Conservation (phyloP, 2,797 vertebrate species). For the Pangasius larnaudii region DNA sequence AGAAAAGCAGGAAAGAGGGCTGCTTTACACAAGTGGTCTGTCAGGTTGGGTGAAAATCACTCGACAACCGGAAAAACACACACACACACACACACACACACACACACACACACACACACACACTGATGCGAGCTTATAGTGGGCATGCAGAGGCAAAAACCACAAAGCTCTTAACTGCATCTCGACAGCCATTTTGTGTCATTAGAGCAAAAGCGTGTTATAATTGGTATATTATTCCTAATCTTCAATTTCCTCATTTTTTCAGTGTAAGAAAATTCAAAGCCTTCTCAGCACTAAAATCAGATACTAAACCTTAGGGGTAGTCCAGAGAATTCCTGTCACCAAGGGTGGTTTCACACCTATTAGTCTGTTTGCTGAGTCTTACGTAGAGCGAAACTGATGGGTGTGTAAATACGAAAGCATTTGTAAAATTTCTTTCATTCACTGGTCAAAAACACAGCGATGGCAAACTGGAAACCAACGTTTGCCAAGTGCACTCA, state of each 20-base stretch:
- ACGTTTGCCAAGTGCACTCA: not conserved
- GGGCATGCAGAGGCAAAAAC: slow-evolving; percentile 2
- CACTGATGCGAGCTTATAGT: not conserved
- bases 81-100: not conserved
- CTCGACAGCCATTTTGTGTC: not conserved
- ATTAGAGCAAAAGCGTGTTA: not conserved
- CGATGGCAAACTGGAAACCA: not conserved
- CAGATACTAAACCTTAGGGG: not conserved
- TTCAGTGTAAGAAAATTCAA: not conserved
- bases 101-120: not conserved
- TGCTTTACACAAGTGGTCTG: not conserved
- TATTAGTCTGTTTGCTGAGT: not conserved
- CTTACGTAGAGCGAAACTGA: not conserved
- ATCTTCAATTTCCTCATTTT: not conserved
- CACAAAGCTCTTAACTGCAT: not conserved
- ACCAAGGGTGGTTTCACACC: not conserved
- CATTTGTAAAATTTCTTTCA: not conserved
- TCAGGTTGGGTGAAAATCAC: slow-evolving; percentile 17
- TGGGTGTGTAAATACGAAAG: not conserved
- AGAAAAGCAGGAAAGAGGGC: not conserved
- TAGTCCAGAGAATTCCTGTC: not conserved
- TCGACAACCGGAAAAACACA: not conserved
- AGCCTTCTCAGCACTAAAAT: not conserved
- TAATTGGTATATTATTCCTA: not conserved
- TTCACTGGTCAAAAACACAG: not conserved